These are phyloP conservation scores for Micromesistius poutassou DNA, from an alignment of 2,797 vertebrate species.

Conservation along the genomic window DNA sequence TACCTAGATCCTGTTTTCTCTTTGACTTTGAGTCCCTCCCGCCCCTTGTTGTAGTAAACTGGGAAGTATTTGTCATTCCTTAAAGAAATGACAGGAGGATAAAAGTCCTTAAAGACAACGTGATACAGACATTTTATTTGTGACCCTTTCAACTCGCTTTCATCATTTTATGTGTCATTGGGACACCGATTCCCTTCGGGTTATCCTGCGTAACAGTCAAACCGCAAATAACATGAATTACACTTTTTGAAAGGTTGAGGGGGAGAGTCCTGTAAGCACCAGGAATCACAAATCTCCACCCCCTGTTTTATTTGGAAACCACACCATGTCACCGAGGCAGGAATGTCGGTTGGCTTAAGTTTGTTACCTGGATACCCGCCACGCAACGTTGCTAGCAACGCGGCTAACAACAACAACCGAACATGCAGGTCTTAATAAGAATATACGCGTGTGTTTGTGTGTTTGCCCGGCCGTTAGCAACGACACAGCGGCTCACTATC, in stretches of 20 bases:
- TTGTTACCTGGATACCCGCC: neutral
- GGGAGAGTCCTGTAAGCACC: neutral
- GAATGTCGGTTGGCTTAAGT: neutral
- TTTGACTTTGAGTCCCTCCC: conserved; percentile 31
- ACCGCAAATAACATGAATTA: neutral
- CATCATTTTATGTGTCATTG: neutral
- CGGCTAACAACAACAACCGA: neutral
- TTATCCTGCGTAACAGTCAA: neutral
- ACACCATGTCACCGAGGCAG: neutral
- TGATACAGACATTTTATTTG: neutral
- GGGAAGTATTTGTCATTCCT: neutral
- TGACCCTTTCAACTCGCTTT: neutral
- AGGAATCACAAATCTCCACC: neutral
- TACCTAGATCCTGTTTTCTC: conserved; percentile 26
- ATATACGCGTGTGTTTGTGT: neutral
- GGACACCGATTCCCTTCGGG: neutral
- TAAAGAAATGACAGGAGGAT: neutral
- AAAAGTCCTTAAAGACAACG: neutral
- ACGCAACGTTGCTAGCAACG: neutral
- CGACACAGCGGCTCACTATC: neutral
- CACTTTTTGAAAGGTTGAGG: neutral
- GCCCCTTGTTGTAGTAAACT: conserved; percentile 26
- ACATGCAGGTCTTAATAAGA: neutral
- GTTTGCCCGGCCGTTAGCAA: neutral
- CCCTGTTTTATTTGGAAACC: neutral